Evolutionary conservation across 2,888 invertebrate genomes (phyloP), one percentile per base, ranked within the genome.

Genomic region (Ophion obscuratus): DNA sequence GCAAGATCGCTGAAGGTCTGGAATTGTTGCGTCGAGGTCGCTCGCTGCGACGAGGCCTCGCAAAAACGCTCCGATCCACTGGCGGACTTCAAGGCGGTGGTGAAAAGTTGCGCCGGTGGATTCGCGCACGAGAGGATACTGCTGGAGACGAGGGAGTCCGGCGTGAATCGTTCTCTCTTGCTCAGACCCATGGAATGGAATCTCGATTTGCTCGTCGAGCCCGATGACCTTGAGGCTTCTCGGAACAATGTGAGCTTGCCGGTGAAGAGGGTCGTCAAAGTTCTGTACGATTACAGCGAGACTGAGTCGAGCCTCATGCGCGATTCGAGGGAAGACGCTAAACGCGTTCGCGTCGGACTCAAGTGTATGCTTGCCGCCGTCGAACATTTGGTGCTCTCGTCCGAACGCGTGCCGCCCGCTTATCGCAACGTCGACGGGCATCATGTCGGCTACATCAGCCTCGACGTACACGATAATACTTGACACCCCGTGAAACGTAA

Each of bases 131-230:
- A 92, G 79, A 88, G 90, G 81, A 88, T 94, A 77, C 84, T 93
- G 31, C 79, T 94, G 44, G 90, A 92, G 80, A 90, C 92, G 14
- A 88, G 74, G n/a, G 88, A 91, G 6, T 88, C 83, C 7, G 89
- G 90, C 53, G 88, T 87, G 53, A 87, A 80, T 66, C 91, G 91
- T 87, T 92, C 88, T 83, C 87, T 93, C 47, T 64, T 91, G 61
- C 64, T 94, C 57, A 93, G 92, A 83, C 90, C 91, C 20, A 92
- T 94, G 91, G 93, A 93, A 76, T 88, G 89, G 87, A 89, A 91
- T 81, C 88, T 94, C 47, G 89, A 91, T 86, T 78, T 94, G 78
- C 88, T 93, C 11, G 90, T 89, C 11, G 92, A 92, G 24, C 85
- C 89, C 1, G 67, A 87, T 73, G 20, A 70, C 44, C 74, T 73